Evolutionary conservation across 2,113 vertebrate species (phyloP), one percentile per base, ranked within the genome.

Genomic region (Atrichornis clamosus): DNA sequence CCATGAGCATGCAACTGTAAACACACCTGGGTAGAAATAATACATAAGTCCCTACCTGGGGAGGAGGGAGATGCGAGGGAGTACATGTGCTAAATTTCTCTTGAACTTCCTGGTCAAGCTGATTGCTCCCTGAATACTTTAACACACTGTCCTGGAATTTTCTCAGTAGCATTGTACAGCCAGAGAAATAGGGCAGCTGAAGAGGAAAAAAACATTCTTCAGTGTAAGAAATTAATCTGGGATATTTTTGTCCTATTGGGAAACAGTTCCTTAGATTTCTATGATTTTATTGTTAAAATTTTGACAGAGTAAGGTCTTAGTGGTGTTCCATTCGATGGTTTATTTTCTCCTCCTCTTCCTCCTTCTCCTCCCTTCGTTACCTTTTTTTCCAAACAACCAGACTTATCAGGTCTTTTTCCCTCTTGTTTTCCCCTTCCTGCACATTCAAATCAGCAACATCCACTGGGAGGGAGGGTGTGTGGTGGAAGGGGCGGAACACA

Each of bases 401-500:
- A 19, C 55, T 62, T 67, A n/a, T 37, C 19, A 26, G 7, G 10
- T 63, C 46, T 59, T 81, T 74, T 20, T 67, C 16, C 22, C 26
- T 56, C 13, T 30, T 41, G 4, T 47, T 47, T 87, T n/a, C 26
- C 42, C 9, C 7, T 37, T 39, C 22, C 28, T 11, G 6, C 18
- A 33, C 5, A 13, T 46, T 70, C 41, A 60, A 35, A 56, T 3
- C 12, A 19, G 21, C 41, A 55, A 4, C 26, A 21, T 16, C 24
- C 39, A 19, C 13, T 5, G 10, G 13, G 50, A 20, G 8, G 7
- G 16, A 10, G 2, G 5, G 7, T 1, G 2, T 3, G 30, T 5
- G 3, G 4, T 24, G 7, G 10, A 27, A 67, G 19, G 23, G 33
- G 23, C 0, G 0, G 20, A 42, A 42, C 5, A 59, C 13, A 9